Evolutionary conservation across 2,888 invertebrate species (phyloP).

Genomic region (Orthosia gothica): DNA sequence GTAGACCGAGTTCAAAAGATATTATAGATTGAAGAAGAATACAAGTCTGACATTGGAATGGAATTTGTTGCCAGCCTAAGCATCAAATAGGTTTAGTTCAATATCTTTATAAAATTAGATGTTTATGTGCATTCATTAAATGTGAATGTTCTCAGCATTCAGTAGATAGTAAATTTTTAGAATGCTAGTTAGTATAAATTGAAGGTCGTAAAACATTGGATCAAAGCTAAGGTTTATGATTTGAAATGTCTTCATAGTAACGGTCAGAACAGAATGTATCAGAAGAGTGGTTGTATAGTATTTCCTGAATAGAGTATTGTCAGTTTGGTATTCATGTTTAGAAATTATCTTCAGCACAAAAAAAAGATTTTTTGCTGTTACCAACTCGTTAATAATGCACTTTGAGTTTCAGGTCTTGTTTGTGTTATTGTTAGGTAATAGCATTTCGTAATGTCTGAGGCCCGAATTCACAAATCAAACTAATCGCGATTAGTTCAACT

Average conservation of each 20-base stretch:
- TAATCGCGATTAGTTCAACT: too few species aligned
- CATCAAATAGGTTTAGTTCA: conserved; percentile 87
- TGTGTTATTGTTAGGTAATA: conserved; percentile 64
- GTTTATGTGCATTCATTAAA: conserved; percentile 88
- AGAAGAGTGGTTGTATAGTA: conserved; percentile 68
- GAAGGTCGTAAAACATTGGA: conserved; percentile 79
- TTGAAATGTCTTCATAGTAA: conserved; percentile 56
- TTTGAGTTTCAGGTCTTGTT: conserved; percentile 74
- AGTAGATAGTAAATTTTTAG: conserved; percentile 91
- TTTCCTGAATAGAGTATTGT: conserved; percentile 68
- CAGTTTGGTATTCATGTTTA: conserved; percentile 67
- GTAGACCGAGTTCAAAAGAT: neutral
- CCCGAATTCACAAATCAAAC: too few species aligned
- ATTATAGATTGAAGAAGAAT: conserved; percentile 40
- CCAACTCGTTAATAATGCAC: conserved; percentile 85
- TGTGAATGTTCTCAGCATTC: conserved; percentile 88
- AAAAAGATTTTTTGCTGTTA: conserved; percentile 74
- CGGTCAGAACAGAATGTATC: conserved; percentile 66
- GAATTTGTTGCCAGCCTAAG: conserved; percentile 83
- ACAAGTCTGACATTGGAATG: conserved; percentile 77
- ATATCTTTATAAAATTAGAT: conserved; percentile 88
- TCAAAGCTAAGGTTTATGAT: conserved; percentile 69
- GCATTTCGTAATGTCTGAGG: conserved; percentile 61
- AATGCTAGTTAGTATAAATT: conserved; percentile 91
- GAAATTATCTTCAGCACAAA: conserved; percentile 69